phyloP scores from a whole-genome alignment of 2,113 vertebrate species.

The Siphamia tubifer region DNA sequence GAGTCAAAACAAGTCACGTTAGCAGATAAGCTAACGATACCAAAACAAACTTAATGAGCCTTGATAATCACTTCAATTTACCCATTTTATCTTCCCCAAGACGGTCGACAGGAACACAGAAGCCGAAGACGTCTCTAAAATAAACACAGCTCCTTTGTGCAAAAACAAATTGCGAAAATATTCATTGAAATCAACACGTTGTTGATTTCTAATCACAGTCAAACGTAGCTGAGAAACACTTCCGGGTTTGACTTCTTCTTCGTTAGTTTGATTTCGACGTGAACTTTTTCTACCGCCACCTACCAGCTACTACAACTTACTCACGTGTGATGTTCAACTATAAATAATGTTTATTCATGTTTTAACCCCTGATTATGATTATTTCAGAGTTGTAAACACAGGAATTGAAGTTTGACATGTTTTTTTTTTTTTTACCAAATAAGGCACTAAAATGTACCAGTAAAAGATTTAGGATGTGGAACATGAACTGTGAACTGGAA shows the following conservation, averaged over 20 bases:
- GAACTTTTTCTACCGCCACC: neutral
- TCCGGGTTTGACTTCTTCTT: conserved; percentile 18
- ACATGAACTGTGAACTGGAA: too few species aligned
- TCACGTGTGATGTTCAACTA: too few species aligned
- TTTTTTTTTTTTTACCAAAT: too few species aligned
- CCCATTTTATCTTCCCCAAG: conserved; percentile 42
- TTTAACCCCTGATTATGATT: too few species aligned
- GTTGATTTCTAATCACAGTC: neutral
- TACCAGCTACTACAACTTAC: neutral
- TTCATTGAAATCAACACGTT: neutral
- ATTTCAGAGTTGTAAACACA: too few species aligned
- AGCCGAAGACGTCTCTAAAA: neutral
- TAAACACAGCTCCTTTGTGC: neutral
- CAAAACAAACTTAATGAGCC: neutral
- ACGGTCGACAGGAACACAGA: neutral
- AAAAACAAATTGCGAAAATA: fast-evolving
- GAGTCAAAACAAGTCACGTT: neutral
- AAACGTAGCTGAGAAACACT: neutral
- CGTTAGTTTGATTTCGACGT: neutral
- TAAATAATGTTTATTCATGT: too few species aligned
- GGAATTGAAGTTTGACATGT: too few species aligned
- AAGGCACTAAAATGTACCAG: too few species aligned
- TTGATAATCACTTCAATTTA: conserved; percentile 1
- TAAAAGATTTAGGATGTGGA: too few species aligned
- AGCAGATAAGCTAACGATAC: conserved; percentile 11